Conservation (phyloP, 2,113 vertebrate species). For the Tetrao urogallus region DNA sequence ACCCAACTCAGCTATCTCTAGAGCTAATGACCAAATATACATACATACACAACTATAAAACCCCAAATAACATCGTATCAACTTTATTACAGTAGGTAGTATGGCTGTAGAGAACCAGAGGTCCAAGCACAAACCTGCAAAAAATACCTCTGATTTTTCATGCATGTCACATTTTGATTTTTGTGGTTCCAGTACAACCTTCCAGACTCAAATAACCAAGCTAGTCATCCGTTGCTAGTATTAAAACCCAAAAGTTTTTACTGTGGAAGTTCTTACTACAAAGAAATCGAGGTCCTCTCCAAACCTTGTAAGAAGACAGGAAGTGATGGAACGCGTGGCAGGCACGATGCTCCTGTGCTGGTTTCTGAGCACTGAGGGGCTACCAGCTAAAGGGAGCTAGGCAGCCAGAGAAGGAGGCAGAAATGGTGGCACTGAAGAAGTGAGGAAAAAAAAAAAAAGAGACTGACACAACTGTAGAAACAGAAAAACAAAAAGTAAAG, state of each 20-base stretch:
- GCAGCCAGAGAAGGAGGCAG: background rate
- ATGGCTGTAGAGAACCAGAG: background rate
- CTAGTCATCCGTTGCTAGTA: background rate
- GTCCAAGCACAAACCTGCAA: background rate
- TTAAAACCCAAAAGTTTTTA: background rate
- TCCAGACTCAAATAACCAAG: background rate
- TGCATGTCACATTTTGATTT: background rate
- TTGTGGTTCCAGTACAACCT: background rate
- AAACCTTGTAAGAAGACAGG: background rate
- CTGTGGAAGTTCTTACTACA: background rate
- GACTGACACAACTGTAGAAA: background rate
- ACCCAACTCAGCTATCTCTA: background rate
- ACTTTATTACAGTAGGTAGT: background rate
- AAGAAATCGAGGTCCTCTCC: background rate
- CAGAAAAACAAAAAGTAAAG: background rate
- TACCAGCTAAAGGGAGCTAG: background rate
- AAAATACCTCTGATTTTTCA: background rate
- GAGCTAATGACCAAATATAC: background rate
- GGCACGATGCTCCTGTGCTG: background rate
- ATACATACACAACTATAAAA: background rate
- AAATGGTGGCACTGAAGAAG: background rate
- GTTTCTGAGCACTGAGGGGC: background rate
- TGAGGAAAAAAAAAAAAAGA: background rate
- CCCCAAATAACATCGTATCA: background rate
- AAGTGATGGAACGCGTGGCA: background rate